Conservation (phyloP, 2,113 vertebrate species). For the Daubentonia madagascariensis region DNA sequence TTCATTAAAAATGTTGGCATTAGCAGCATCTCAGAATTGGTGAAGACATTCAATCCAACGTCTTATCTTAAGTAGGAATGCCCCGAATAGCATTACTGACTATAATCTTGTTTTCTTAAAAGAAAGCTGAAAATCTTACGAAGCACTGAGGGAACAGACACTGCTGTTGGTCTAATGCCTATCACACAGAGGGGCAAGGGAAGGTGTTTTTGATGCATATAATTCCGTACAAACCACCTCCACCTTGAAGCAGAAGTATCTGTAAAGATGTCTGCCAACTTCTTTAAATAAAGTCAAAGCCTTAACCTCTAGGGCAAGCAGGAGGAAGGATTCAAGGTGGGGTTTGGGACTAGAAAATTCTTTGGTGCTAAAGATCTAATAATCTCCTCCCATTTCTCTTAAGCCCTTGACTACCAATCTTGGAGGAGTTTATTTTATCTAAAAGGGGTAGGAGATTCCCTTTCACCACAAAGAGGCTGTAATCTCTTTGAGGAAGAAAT, state of each 20-base stretch:
- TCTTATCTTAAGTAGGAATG: neutral
- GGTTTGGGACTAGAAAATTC: neutral
- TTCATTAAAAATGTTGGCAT: neutral
- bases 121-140: neutral
- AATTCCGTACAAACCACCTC: neutral
- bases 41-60: neutral
- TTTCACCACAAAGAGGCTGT: neutral
- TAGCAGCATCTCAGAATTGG: neutral
- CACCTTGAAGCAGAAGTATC: neutral
- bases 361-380: neutral
- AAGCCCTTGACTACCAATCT: neutral
- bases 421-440: neutral
- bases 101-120: neutral
- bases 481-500: neutral
- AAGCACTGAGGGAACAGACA: accelerated
- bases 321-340: neutral
- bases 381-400: neutral
- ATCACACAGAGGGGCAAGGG: neutral
- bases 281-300: neutral
- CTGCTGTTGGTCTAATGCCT: neutral
- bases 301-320: neutral
- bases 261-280: neutral
- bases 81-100: no score
- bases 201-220: neutral
- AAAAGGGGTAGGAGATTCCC: neutral